These are phyloP conservation scores for Watsonalla binaria DNA, from an alignment of 2,888 invertebrate genomes.

Conservation along the genomic window DNA sequence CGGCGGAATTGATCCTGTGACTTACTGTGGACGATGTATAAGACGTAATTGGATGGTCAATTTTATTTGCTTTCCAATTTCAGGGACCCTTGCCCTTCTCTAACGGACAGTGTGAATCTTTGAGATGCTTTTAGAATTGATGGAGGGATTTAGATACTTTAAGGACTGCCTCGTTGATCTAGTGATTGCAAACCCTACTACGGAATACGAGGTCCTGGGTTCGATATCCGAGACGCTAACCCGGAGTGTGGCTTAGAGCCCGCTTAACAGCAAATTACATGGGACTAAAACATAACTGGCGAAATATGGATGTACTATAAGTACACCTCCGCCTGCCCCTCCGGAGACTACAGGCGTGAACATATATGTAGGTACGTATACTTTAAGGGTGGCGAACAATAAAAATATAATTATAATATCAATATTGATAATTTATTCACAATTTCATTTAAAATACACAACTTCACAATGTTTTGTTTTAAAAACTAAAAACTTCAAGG, in stretches of 20 bases:
- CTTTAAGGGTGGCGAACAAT: slow-evolving; percentile 17
- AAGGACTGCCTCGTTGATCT: not conserved
- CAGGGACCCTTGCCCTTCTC: slow-evolving; percentile 21
- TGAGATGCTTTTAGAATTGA: not conserved
- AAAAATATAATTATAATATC: slow-evolving; percentile 59
- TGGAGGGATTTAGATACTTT: not conserved
- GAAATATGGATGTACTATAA: no score
- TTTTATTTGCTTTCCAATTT: slow-evolving; percentile 58
- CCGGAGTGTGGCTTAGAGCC: no score
- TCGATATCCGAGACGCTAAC: no score
- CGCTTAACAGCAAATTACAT: no score
- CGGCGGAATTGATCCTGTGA: slow-evolving; percentile 75
- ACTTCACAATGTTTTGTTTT: slow-evolving; percentile 76
- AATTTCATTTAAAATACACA: slow-evolving; percentile 79
- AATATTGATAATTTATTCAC: slow-evolving; percentile 79
- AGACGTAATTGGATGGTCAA: slow-evolving; percentile 69
- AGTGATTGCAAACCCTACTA: no score
- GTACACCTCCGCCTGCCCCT: no score
- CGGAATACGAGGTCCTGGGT: no score
- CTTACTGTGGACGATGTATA: slow-evolving; percentile 60
- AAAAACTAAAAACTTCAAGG: slow-evolving; percentile 75
- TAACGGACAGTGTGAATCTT: not conserved
- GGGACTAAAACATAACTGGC: no score
- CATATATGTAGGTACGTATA: not conserved
- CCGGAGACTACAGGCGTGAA: no score